These are phyloP conservation scores for Gasterosteus aculeatus DNA, from an alignment of 2,113 vertebrate genomes.

Conservation along the genomic window DNA sequence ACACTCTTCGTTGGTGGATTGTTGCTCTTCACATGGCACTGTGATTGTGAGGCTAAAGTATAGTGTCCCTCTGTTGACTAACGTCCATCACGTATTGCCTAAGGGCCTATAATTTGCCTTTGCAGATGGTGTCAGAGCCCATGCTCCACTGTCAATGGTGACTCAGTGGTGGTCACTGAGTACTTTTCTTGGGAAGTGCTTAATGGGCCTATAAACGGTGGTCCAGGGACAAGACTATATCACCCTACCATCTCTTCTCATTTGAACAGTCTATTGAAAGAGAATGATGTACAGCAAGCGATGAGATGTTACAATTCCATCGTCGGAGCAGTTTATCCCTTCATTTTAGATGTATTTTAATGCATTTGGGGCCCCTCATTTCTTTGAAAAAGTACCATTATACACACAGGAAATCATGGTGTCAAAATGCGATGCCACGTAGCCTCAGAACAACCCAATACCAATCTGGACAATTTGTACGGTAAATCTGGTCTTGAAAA, in stretches of 20 bases:
- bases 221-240: not conserved
- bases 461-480: not conserved
- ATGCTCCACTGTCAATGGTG: slow-evolving; percentile 4
- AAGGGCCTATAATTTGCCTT: slow-evolving; percentile 26
- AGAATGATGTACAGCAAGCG: not conserved
- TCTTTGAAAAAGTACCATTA: not conserved
- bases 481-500: not conserved
- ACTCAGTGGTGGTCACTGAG: not conserved
- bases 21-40: slow-evolving; percentile 2
- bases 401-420: not conserved
- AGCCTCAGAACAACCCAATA: not conserved
- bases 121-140: slow-evolving; percentile 1
- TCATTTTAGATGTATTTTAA: not conserved
- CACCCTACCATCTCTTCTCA: not conserved
- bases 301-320: not conserved
- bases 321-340: not conserved
- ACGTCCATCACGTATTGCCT: not conserved
- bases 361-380: not conserved
- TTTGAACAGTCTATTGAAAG: not conserved
- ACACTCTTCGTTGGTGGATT: slow-evolving; percentile 17
- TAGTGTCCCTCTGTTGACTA: slow-evolving; percentile 24
- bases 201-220: not conserved
- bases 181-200: not conserved
- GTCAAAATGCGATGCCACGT: not conserved
- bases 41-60: slow-evolving; percentile 7